These are phyloP conservation scores for Stenoptilia bipunctidactyla DNA, from an alignment of 2,888 invertebrate genomes.

Conservation along the genomic window DNA sequence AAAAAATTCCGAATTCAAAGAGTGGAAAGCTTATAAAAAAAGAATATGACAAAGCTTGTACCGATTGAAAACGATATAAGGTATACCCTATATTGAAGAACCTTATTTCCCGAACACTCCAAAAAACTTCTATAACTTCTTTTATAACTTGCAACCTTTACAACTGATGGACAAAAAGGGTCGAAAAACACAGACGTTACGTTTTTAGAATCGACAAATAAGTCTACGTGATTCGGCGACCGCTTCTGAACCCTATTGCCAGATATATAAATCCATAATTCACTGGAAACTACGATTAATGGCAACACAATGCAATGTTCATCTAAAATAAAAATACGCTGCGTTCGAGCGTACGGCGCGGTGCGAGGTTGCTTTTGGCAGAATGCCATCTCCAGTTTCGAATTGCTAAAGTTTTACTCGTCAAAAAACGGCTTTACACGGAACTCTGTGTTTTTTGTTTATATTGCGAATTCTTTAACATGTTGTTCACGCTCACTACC, in stretches of 20 bases:
- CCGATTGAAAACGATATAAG: no score
- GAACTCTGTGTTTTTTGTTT: conserved; percentile 7
- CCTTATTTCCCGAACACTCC: no score
- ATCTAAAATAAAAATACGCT: conserved; percentile 49
- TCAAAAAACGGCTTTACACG: conserved; percentile 30
- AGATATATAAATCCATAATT: conserved; percentile 20
- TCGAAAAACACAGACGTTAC: no score
- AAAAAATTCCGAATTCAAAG: no score
- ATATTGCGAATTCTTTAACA: conserved; percentile 1
- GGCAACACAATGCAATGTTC: conserved; percentile 33
- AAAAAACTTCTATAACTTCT: no score
- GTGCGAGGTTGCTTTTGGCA: conserved; percentile 39
- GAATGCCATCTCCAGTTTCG: conserved; percentile 28
- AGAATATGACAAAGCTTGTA: no score
- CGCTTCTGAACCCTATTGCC: conserved; percentile 2
- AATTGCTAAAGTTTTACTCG: conserved; percentile 44
- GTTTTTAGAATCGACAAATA: no score
- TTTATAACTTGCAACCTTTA: no score
- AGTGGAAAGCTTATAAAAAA: no score
- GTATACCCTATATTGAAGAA: no score
- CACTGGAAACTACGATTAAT: conserved; percentile 33
- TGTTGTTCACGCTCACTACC: no score
- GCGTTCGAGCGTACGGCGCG: conserved; percentile 28
- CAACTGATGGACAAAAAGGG: no score
- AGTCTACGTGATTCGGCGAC: neutral